Conservation (phyloP, 2,113 vertebrate genomes). For the human (Homo sapiens) region GRCh38 chrX:55126001-55126500, state of each 20-base stretch:
- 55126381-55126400: neutral
- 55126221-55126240: neutral
- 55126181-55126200: neutral
- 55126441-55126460: neutral
- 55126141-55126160: neutral
- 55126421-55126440: neutral
- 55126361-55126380: neutral
- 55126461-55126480: neutral
- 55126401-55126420: neutral
- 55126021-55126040: neutral
- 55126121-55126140: neutral
- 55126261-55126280: neutral
- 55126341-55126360: neutral
- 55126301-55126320: neutral
- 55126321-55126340: neutral
- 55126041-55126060: neutral
- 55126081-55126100: neutral
- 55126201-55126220: neutral
- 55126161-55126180: neutral
- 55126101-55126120: neutral
- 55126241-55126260: neutral
- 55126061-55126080: neutral
- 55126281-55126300: neutral
- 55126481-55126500: neutral
- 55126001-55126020: neutral